phyloP scores from a whole-genome alignment of 2,888 invertebrate species.

The Endomychus coccineus region DNA sequence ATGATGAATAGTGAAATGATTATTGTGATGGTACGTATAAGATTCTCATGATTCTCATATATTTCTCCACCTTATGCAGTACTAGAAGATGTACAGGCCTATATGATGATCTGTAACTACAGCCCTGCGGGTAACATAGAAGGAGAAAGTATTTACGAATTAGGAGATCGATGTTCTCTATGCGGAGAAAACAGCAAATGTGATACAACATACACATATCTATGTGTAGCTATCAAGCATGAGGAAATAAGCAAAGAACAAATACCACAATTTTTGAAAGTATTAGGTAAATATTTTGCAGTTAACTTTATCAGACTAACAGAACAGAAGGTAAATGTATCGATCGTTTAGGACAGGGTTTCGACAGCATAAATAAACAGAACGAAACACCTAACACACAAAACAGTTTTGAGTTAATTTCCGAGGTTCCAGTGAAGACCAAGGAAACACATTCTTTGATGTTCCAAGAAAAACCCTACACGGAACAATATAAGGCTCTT shows the following conservation, averaged over 20 bases:
- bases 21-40: no score
- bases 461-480: not conserved
- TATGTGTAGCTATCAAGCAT: constrained; percentile 4
- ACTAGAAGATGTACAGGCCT: constrained; percentile 8
- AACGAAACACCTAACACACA: not conserved
- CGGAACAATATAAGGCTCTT: not conserved
- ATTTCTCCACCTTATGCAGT: no score
- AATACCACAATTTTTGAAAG: not conserved
- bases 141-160: constrained; percentile 31
- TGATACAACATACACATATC: not conserved
- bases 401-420: no score
- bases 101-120: constrained; percentile 35
- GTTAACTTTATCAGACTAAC: not conserved
- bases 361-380: not conserved
- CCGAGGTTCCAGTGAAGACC: no score
- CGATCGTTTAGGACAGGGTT: not conserved
- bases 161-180: constrained; percentile 31
- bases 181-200: constrained; percentile 28
- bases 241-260: not conserved
- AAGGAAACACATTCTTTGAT: not conserved
- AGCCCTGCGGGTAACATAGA: constrained; percentile 40
- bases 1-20: no score
- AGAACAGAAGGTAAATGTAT: not conserved
- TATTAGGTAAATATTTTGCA: not conserved
- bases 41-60: no score